Evolutionary conservation across 2,797 vertebrate genomes (phyloP), one percentile per base, ranked within the genome.

Genomic region (Phataginus tetradactyla): DNA sequence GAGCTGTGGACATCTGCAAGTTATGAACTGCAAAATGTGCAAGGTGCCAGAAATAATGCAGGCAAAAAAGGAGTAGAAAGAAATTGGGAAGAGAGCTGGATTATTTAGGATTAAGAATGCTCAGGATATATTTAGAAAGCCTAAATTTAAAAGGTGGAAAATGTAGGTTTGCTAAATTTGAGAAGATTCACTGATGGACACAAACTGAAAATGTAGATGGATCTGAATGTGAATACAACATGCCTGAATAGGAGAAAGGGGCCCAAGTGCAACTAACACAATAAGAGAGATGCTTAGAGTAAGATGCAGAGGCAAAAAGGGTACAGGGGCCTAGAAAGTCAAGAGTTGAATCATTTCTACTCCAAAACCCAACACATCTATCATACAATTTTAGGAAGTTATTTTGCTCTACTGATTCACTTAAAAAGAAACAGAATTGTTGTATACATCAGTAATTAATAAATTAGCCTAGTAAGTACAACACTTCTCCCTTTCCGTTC

Each of bases 131-230:
- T 20, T 91, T 55, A 1, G 81, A 86, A 45, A 29, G 27, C 20
- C 51, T 49, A 39, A 93, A 91, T 75, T 96, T 92, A 90, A 93
- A 88, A 86, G 57, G 37, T 55, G 37, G 61, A 75, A 91, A 77
- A 94, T 34, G 29, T 2, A 37, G 18, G 34, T 88, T 84, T 77
- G 55, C 51, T 89, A 86, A 92, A 93, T 74, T 51, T 86, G 64
- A 86, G 61, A 88, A 90, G 68, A 93, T 68, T 75, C 83, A 86
- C 1, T 55, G 71, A 84, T 9, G 32, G 53, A 69, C 23, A 92
- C 10, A 74, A 91, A 86, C 17, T 39, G 8, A 94, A 66, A 94
- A 74, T 27, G 14, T 51, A 89, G 37, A 91, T 39, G n/a, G 72
- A 63, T 21, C 17, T 87, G 86, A 95, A 90, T 68, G 5, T 90